These are phyloP conservation scores for Percopsis omiscomaycus DNA, from an alignment of 2,797 vertebrate species.

Conservation along the genomic window DNA sequence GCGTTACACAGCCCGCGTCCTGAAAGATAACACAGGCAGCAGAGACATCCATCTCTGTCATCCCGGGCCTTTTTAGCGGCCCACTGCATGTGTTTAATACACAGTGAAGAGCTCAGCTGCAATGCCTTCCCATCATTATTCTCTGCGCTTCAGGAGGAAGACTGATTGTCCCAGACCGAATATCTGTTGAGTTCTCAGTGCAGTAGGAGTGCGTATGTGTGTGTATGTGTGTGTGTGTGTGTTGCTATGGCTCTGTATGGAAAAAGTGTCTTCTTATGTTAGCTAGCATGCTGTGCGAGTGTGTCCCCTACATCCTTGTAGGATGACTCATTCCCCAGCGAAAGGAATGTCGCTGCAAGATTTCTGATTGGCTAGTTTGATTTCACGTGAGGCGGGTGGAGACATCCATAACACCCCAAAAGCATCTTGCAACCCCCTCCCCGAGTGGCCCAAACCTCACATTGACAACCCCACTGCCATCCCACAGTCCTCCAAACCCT, in stretches of 20 bases:
- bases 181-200: constrained; percentile 24
- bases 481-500: too few species aligned
- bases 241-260: not conserved
- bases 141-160: constrained; percentile 43
- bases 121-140: constrained; percentile 44
- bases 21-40: constrained; percentile 60
- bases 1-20: constrained; percentile 50
- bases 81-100: constrained; percentile 15
- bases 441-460: too few species aligned
- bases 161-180: constrained; percentile 23
- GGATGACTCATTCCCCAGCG: too few species aligned
- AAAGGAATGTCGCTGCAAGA: too few species aligned
- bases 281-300: not conserved
- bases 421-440: too few species aligned
- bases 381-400: too few species aligned
- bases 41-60: constrained; percentile 58
- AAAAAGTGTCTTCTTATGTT: not conserved
- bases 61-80: constrained; percentile 12
- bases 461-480: too few species aligned
- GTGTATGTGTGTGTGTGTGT: constrained; percentile 1
- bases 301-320: constrained; percentile 2
- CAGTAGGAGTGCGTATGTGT: not conserved
- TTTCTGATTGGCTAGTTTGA: too few species aligned
- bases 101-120: constrained; percentile 16
- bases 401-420: too few species aligned